phyloP scores from a whole-genome alignment of 2,888 invertebrate species.

The Mylabris sibirica region DNA sequence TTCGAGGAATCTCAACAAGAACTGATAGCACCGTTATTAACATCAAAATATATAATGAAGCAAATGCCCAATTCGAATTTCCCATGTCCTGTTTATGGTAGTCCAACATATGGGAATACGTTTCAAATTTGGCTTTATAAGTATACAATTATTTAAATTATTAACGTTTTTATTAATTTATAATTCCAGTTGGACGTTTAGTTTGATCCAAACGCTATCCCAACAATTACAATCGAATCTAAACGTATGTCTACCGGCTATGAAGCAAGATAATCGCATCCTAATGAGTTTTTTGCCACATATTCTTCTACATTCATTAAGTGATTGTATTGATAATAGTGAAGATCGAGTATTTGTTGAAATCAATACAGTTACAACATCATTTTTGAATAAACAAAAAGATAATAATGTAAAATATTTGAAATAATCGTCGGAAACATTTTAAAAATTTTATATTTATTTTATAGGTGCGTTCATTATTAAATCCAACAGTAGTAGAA shows the following conservation, averaged over 20 bases:
- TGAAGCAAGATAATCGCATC: slow-evolving; percentile 76
- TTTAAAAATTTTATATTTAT: slow-evolving; percentile 43
- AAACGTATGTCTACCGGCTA: slow-evolving; percentile 76
- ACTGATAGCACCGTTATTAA: slow-evolving; percentile 77
- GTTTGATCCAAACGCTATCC: slow-evolving; percentile 70
- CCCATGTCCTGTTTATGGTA: slow-evolving; percentile 67
- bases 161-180: slow-evolving; percentile 18
- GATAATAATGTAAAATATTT: neutral
- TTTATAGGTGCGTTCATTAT: slow-evolving; percentile 9
- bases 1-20: slow-evolving; percentile 77
- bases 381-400: slow-evolving; percentile 34
- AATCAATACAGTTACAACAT: slow-evolving; percentile 64
- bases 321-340: slow-evolving; percentile 62
- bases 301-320: slow-evolving; percentile 71
- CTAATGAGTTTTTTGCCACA: slow-evolving; percentile 79
- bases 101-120: slow-evolving; percentile 69
- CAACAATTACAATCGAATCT: slow-evolving; percentile 69
- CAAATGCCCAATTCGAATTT: slow-evolving; percentile 52
- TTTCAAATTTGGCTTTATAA: slow-evolving; percentile 79
- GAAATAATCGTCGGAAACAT: slow-evolving; percentile 25
- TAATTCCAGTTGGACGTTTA: slow-evolving; percentile 72
- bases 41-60: slow-evolving; percentile 68
- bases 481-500: neutral
- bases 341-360: slow-evolving; percentile 65
- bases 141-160: slow-evolving; percentile 57